A percentile compares a stretch with the other conserved stretches of the same genome.
Conservation (phyloP, 2,797 vertebrate species). For the Pangasius djambal region DNA sequence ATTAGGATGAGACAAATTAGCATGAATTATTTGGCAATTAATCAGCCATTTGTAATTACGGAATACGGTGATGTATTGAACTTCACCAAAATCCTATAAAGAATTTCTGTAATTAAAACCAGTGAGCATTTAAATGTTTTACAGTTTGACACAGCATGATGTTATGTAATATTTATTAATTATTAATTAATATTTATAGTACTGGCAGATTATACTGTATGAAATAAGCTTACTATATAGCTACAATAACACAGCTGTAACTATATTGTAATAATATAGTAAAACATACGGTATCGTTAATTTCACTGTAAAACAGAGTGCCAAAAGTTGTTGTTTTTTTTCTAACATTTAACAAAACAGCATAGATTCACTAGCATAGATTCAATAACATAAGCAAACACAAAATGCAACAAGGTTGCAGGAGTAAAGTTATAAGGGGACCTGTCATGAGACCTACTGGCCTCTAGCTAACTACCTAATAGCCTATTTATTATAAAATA, state of each 20-base stretch:
- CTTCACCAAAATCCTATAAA: constrained; percentile 38
- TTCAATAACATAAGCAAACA: neutral
- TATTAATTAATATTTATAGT: neutral
- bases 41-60: constrained; percentile 43
- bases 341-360: neutral
- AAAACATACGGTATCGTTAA: neutral
- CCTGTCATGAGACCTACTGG: neutral
- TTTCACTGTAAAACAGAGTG: neutral
- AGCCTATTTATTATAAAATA: neutral
- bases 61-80: constrained; percentile 26
- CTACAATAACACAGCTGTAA: neutral
- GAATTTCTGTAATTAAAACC: neutral
- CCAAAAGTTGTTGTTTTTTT: neutral
- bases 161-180: neutral
- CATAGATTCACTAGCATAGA: neutral
- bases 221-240: neutral
- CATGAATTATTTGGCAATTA: constrained; percentile 40
- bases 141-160: neutral
- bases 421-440: neutral
- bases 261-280: neutral
- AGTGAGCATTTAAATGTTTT: neutral
- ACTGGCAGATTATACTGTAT: neutral
- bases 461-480: neutral
- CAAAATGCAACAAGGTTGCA: neutral
- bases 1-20: constrained; percentile 48